phyloP scores from a whole-genome alignment of 1,140 invertebrate genomes.

The Drosophila kepulauana region DNA sequence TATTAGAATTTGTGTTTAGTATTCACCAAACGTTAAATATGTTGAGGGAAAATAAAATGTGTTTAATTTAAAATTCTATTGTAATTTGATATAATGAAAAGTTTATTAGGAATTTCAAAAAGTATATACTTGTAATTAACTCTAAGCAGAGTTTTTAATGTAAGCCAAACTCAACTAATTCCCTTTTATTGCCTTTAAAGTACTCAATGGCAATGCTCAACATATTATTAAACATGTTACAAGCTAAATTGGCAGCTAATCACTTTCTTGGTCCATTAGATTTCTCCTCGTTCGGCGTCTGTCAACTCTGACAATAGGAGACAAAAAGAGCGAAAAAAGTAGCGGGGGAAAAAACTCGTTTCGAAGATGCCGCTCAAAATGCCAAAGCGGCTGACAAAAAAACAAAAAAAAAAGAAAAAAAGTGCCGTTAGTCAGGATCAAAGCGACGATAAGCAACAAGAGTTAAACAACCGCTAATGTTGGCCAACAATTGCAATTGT shows the following conservation, averaged over 20 bases:
- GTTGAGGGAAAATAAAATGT: no score
- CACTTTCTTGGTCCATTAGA: conserved; percentile 21
- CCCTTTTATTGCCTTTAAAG: not conserved
- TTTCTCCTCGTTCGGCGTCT: conserved; percentile 41
- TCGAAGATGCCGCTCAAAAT: conserved; percentile 33
- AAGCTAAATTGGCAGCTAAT: not conserved
- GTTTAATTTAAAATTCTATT: no score
- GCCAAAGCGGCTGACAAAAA: conserved; percentile 31
- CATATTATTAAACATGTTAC: not conserved
- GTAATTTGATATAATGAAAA: no score
- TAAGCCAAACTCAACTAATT: not conserved
- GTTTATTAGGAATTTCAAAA: no score
- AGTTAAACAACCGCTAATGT: conserved; percentile 40
- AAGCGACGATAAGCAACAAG: conserved; percentile 36
- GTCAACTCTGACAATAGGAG: conserved; percentile 27
- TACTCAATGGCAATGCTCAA: not conserved
- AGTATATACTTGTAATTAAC: no score
- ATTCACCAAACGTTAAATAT: no score
- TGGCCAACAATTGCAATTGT: conserved; percentile 13
- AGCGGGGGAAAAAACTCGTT: conserved; percentile 6
- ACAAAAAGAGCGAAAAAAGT: conserved; percentile 1
- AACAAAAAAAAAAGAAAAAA: not conserved
- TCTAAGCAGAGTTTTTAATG: no score
- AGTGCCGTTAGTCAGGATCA: conserved; percentile 70
- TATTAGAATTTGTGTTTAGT: no score